phyloP scores from a whole-genome alignment of 1,140 invertebrate genomes.

The Mya arenaria region DNA sequence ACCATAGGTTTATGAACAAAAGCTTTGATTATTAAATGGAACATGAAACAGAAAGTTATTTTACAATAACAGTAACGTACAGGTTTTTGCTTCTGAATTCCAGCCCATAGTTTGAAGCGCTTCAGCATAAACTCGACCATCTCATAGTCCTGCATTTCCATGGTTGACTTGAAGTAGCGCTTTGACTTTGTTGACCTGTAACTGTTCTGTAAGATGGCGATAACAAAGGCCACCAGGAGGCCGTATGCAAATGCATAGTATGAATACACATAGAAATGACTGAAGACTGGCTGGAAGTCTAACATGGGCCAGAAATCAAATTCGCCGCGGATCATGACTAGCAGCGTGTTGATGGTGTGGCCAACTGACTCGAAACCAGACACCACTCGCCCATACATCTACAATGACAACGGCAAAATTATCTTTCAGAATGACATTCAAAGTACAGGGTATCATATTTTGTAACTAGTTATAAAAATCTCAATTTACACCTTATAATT shows the following conservation, averaged over 20 bases:
- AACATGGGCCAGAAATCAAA: conserved; percentile 65
- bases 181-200: conserved; percentile 69
- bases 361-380: conserved; percentile 68
- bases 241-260: conserved; percentile 73
- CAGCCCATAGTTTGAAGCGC: conserved; percentile 75
- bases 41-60: too few species aligned
- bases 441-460: too few species aligned
- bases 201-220: conserved; percentile 68
- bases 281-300: conserved; percentile 61
- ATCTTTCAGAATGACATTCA: too few species aligned
- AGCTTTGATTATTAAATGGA: neutral
- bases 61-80: conserved; percentile 59
- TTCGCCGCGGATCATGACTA: conserved; percentile 67
- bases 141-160: conserved; percentile 77
- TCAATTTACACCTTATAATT: too few species aligned
- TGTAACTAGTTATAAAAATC: too few species aligned
- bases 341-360: conserved; percentile 62
- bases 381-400: conserved; percentile 71
- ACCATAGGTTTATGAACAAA: neutral
- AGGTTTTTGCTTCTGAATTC: conserved; percentile 74
- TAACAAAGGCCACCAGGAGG: conserved; percentile 65
- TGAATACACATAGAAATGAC: conserved; percentile 71
- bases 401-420: too few species aligned
- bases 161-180: conserved; percentile 70
- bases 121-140: conserved; percentile 78